Percentiles rank a stretch among this genome's conserved stretches.
phyloP scores from a whole-genome alignment of 1,140 invertebrate genomes.

The Zaprionus tsacasi region DNA sequence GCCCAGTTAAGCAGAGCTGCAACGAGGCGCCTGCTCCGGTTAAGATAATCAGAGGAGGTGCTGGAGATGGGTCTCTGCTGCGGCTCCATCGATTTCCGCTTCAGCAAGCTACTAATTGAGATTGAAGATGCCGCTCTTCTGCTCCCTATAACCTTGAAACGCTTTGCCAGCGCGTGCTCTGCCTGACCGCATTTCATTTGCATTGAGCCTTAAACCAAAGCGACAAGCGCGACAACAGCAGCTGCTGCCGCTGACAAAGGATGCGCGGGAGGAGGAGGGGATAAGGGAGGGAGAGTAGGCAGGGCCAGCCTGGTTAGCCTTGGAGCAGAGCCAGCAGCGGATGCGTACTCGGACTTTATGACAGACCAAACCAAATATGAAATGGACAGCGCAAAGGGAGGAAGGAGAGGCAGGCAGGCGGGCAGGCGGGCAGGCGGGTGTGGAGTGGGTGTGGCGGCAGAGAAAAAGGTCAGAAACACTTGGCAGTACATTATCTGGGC shows the following conservation, averaged over 20 bases:
- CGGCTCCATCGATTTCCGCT: neutral
- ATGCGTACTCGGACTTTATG: constrained; percentile 52
- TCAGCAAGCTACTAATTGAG: neutral
- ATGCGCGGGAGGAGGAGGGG: neutral
- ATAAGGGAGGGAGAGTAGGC: neutral
- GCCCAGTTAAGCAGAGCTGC: constrained; percentile 19
- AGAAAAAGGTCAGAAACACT: constrained; percentile 77
- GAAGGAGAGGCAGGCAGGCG: neutral
- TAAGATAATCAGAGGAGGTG: constrained; percentile 27
- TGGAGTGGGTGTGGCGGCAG: too few relatives aligned
- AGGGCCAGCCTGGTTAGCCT: constrained; percentile 5
- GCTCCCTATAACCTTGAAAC: constrained; percentile 64
- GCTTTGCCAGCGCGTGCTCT: neutral
- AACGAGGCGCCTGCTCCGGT: constrained; percentile 21
- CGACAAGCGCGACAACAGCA: constrained; percentile 46
- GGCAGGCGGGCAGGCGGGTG: neutral
- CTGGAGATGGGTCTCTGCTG: too few relatives aligned
- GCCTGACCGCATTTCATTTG: constrained; percentile 63
- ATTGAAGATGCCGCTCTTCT: too few relatives aligned
- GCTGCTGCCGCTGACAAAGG: constrained; percentile 28
- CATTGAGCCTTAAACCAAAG: constrained; percentile 67
- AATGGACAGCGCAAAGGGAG: constrained; percentile 48
- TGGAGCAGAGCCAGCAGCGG: constrained; percentile 62
- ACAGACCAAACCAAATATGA: constrained; percentile 65
- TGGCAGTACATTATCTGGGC: constrained; percentile 82